Percentiles rank a stretch among this genome's conserved stretches.
Conservation (phyloP, 2,797 vertebrate species). For the Paguma larvata region DNA sequence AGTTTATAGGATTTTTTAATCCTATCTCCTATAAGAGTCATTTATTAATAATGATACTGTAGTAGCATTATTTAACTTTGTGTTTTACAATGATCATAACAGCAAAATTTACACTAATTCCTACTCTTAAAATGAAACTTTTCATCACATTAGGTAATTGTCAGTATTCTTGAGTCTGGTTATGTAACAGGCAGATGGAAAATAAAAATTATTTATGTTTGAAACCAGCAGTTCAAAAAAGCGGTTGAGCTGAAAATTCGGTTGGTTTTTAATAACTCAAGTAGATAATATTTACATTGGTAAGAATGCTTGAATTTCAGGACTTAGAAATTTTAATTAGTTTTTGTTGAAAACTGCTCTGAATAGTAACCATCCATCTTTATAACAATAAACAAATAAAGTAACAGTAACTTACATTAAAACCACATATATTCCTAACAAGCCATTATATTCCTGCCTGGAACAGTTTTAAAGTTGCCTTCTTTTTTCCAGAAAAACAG, state of each 20-base stretch:
- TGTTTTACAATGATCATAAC: not conserved
- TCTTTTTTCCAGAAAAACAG: constrained; percentile 90
- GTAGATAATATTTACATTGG: not conserved
- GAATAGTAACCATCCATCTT: constrained; percentile 95
- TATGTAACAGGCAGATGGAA: not conserved
- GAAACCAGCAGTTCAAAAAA: not conserved
- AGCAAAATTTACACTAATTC: not conserved
- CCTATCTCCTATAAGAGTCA: not conserved
- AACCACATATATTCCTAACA: constrained; percentile 91
- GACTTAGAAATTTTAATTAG: constrained; percentile 86
- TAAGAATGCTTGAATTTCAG: constrained; percentile 67
- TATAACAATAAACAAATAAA: constrained; percentile 95
- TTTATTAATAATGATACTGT: not conserved
- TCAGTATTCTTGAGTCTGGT: not conserved
- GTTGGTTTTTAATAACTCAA: not conserved
- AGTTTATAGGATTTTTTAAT: not conserved
- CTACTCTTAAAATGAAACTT: not conserved
- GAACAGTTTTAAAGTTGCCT: constrained; percentile 88
- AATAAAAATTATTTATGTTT: not conserved
- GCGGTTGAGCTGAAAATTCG: not conserved
- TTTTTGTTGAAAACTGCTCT: constrained; percentile 95
- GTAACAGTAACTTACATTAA: constrained; percentile 92
- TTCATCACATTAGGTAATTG: not conserved
- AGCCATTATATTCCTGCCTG: constrained; percentile 85
- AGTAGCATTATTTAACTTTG: not conserved